phyloP scores from a whole-genome alignment of 2,113 vertebrate species.

The Eudyptes chrysolophus region DNA sequence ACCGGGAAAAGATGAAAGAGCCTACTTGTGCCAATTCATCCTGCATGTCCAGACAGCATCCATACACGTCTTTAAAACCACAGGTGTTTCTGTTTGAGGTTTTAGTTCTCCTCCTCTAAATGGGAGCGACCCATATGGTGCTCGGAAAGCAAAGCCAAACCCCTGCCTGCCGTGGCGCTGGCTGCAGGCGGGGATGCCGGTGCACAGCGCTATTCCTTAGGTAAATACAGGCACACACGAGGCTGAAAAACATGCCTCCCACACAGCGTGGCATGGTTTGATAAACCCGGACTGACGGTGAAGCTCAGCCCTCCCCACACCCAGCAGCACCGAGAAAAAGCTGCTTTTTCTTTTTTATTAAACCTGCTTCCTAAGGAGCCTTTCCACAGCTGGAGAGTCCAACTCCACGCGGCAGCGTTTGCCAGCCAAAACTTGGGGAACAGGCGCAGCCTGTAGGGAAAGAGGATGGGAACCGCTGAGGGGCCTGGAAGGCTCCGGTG shows the following conservation, averaged over 20 bases:
- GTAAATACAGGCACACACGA: background rate
- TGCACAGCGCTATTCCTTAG: fast-evolving
- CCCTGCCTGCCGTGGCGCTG: fast-evolving
- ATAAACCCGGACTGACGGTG: background rate
- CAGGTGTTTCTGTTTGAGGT: fast-evolving
- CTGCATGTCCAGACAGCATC: fast-evolving
- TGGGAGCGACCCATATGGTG: fast-evolving
- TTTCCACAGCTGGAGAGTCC: background rate
- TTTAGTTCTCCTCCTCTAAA: background rate
- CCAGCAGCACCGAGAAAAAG: background rate
- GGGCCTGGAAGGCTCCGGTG: fast-evolving
- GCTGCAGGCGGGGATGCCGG: background rate
- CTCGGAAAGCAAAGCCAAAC: background rate
- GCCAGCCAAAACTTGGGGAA: background rate
- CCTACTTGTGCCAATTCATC: background rate
- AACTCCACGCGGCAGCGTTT: fast-evolving
- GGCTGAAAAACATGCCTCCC: background rate
- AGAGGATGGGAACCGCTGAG: fast-evolving
- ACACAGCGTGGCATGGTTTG: fast-evolving
- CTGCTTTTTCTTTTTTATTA: fast-evolving
- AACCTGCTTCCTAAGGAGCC: background rate
- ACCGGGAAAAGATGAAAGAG: background rate
- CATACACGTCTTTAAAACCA: fast-evolving
- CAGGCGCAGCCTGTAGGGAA: fast-evolving
- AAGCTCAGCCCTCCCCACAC: background rate